Conservation (phyloP, 2,113 vertebrate species). For the Labeo catla region DNA sequence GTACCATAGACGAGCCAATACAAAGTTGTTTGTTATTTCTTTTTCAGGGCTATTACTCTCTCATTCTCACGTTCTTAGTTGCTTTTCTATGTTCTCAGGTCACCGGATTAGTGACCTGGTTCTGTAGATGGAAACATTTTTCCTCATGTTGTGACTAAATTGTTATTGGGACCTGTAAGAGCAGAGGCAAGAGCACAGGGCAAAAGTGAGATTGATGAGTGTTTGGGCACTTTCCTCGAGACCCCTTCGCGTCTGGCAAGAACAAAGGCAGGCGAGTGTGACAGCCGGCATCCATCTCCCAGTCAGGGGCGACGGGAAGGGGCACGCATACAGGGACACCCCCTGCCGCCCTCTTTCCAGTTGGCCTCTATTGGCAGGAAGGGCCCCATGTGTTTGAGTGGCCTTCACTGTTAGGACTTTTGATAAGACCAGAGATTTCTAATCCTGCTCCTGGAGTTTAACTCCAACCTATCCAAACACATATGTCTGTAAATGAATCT, state of each 20-base stretch:
- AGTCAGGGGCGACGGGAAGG: constrained; percentile 70
- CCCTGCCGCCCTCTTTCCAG: background rate
- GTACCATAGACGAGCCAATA: background rate
- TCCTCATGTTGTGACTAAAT: constrained; percentile 72
- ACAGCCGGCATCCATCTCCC: constrained; percentile 78
- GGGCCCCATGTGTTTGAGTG: constrained; percentile 31
- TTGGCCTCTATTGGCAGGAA: constrained; percentile 19
- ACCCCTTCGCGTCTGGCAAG: constrained; percentile 75
- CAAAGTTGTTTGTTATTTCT: background rate
- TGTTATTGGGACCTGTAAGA: constrained; percentile 72
- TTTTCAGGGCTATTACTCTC: background rate
- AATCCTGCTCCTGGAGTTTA: background rate
- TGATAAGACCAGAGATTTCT: constrained; percentile 29
- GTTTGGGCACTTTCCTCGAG: constrained; percentile 75
- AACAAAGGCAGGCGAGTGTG: constrained; percentile 77
- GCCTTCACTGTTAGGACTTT: background rate
- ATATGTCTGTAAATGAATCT: background rate
- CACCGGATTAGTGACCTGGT: constrained; percentile 61
- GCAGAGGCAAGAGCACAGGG: constrained; percentile 69
- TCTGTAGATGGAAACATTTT: constrained; percentile 67
- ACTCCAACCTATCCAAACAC: background rate
- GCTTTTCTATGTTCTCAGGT: constrained; percentile 51
- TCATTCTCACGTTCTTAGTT: constrained; percentile 33
- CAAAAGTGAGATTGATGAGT: constrained; percentile 80
- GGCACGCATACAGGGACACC: constrained; percentile 54